Evolutionary conservation across 2,888 invertebrate genomes (phyloP).

Genomic region (Xanthorhoe spadicearia): DNA sequence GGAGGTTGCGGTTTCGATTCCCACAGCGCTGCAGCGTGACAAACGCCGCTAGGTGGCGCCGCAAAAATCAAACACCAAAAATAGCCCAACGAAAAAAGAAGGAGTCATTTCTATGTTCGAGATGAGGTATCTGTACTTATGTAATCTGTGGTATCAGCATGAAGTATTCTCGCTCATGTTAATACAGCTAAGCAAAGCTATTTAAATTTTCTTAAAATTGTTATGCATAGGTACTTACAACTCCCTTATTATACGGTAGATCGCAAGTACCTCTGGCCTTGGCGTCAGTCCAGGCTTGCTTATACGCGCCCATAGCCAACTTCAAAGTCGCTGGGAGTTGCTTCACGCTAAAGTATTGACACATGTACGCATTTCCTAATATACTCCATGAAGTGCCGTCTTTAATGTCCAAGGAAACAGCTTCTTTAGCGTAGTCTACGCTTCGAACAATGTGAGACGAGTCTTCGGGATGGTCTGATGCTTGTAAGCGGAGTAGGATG

Average conservation of each 20-base stretch:
- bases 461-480: slow-evolving; percentile 70
- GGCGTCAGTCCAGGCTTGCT: slow-evolving; percentile 89
- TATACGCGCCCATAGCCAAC: slow-evolving; percentile 91
- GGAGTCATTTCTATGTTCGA: too few species aligned
- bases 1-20: too few species aligned
- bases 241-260: slow-evolving; percentile 92
- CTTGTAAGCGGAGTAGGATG: slow-evolving; percentile 90
- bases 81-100: too few species aligned
- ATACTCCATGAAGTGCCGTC: slow-evolving; percentile 94
- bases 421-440: slow-evolving; percentile 91
- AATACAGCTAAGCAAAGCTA: too few species aligned
- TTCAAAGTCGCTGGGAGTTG: slow-evolving; percentile 90
- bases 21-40: too few species aligned
- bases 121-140: too few species aligned
- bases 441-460: slow-evolving; percentile 88
- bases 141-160: too few species aligned
- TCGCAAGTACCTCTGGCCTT: slow-evolving; percentile 90
- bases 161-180: too few species aligned
- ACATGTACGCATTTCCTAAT: slow-evolving; percentile 93
- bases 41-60: too few species aligned
- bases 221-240: slow-evolving; percentile 89
- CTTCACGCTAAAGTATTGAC: slow-evolving; percentile 90
- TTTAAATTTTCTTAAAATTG: too few species aligned
- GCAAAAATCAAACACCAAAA: too few species aligned
- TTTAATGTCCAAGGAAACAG: slow-evolving; percentile 89